Percentiles rank a stretch among this genome's conserved stretches.
Conservation (phyloP, 2,113 vertebrate genomes). For the Oplegnathus fasciatus region DNA sequence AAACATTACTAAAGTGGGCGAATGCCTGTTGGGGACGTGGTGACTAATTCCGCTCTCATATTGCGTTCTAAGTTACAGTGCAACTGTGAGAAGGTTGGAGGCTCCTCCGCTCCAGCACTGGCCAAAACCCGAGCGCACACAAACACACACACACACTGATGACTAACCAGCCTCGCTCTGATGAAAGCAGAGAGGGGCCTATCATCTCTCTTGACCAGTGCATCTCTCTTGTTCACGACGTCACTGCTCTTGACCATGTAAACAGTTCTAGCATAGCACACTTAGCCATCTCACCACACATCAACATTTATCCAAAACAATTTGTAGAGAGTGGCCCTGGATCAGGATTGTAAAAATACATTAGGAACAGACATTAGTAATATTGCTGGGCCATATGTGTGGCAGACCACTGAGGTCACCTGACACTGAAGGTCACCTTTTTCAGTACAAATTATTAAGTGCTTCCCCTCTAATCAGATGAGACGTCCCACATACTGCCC, state of each 20-base stretch:
- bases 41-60: conserved; percentile 68
- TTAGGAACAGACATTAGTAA: conserved; percentile 82
- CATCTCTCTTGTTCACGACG: background rate
- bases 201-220: conserved; percentile 40
- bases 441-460: conserved; percentile 86
- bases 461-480: conserved; percentile 86
- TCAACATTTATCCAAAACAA: conserved; percentile 78
- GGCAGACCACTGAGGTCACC: conserved; percentile 80
- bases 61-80: conserved; percentile 63
- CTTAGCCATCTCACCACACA: conserved; percentile 47
- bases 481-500: conserved; percentile 79
- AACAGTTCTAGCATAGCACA: conserved; percentile 24
- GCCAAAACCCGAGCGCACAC: conserved; percentile 18
- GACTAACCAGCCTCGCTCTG: conserved; percentile 39
- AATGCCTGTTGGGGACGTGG: conserved; percentile 42
- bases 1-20: conserved; percentile 39
- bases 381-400: conserved; percentile 81
- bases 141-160: conserved; percentile 19
- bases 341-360: conserved; percentile 74
- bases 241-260: conserved; percentile 41
- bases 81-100: conserved; percentile 13
- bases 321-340: conserved; percentile 75
- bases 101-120: background rate
- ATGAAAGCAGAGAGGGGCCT: conserved; percentile 56
- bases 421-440: conserved; percentile 85